These are phyloP conservation scores for Spialia ferax DNA, from an alignment of 2,888 invertebrate genomes.

Conservation along the genomic window DNA sequence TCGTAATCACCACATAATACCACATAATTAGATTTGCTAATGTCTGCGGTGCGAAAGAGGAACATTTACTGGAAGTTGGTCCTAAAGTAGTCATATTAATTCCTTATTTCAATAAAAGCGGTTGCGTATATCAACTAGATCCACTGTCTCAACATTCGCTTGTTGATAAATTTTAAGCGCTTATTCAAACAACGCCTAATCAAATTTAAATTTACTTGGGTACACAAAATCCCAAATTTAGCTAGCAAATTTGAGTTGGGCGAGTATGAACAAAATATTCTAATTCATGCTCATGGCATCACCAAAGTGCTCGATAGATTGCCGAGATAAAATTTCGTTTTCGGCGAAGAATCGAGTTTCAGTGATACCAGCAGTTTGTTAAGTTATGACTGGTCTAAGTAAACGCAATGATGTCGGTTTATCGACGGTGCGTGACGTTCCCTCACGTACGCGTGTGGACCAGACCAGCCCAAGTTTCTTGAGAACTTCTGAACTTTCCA, in stretches of 20 bases:
- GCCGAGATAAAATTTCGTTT: slow-evolving; percentile 36
- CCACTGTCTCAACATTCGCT: too few relatives aligned
- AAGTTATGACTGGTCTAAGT: slow-evolving; percentile 46
- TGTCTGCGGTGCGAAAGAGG: too few relatives aligned
- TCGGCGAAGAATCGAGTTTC: slow-evolving; percentile 33
- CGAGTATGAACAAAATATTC: neutral
- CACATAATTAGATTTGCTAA: too few relatives aligned
- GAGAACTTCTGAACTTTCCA: neutral
- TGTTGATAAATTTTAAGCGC: neutral
- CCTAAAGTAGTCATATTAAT: too few relatives aligned
- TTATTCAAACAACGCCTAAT: neutral
- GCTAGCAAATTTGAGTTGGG: neutral
- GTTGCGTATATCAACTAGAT: too few relatives aligned
- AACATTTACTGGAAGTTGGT: too few relatives aligned
- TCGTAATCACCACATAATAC: too few relatives aligned
- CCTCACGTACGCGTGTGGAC: slow-evolving; percentile 12
- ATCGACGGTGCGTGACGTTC: slow-evolving; percentile 45
- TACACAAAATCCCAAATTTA: neutral
- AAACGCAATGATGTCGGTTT: slow-evolving; percentile 46
- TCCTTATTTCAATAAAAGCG: too few relatives aligned
- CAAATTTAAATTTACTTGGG: neutral
- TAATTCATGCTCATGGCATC: neutral
- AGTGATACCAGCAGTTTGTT: slow-evolving; percentile 36
- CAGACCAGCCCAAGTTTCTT: slow-evolving; percentile 13
- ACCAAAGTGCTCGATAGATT: slow-evolving; percentile 17